Evolutionary conservation across 2,113 vertebrate genomes (phyloP).

Genomic region (Nicator chloris): DNA sequence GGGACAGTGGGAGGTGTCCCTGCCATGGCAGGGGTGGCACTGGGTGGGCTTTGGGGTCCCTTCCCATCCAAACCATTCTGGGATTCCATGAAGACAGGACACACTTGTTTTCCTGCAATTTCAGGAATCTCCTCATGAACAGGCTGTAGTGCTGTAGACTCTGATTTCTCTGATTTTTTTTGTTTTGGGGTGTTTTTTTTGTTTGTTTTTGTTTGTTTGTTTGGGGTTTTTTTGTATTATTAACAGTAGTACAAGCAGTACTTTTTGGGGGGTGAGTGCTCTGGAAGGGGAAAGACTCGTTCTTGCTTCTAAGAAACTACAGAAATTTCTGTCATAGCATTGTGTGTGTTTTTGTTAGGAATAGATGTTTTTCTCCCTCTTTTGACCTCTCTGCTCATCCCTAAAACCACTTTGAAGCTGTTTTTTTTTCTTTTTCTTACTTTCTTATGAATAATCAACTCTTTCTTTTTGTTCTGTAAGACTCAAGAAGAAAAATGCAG

Average conservation of each 20-base stretch:
- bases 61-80: background rate
- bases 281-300: background rate
- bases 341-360: background rate
- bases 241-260: too few relatives aligned
- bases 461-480: background rate
- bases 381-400: background rate
- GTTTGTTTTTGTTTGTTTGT: too few relatives aligned
- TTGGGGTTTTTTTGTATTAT: background rate
- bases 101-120: background rate
- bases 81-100: background rate
- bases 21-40: background rate
- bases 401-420: background rate
- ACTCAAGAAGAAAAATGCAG: background rate
- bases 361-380: background rate
- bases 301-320: background rate
- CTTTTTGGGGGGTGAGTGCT: background rate
- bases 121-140: background rate
- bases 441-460: background rate
- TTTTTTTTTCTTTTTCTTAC: background rate
- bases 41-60: rapidly evolving
- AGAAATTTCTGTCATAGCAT: background rate
- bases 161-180: background rate
- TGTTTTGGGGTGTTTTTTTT: too few relatives aligned
- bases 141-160: background rate
- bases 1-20: background rate